Evolutionary conservation across 2,113 vertebrate species (phyloP), one percentile per base, ranked within the genome.

Genomic region (Glaucomys volans): DNA sequence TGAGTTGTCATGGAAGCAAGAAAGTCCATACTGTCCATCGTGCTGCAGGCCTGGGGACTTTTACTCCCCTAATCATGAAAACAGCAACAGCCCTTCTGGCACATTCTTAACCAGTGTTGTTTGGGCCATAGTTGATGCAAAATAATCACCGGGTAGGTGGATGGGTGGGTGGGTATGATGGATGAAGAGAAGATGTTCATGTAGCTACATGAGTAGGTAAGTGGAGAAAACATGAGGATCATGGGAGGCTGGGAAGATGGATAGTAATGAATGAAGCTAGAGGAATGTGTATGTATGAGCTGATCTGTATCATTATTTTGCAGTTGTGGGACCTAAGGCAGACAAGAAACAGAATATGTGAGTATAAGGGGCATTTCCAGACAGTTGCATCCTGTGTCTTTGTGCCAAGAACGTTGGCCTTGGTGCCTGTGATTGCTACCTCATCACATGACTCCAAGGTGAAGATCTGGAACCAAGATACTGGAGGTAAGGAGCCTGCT

Each of bases 281-380:
- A 75, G 54, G 79, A 69, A 26, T 28, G 14, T 8, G 47, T 75
- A 11, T 37, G 62, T 62, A 5, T 35, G 59, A 93, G 47, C 81
- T 83, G 66, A 12, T 71, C 67, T 30, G 0, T 94, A 67, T 93
- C 75, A 0, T 97, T 97, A 47, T 74, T 97, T 91, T 95, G 96
- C 97, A 99, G 99, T 98, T 99, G 75, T 99, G 99, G 99, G 99
- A 99, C 98, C 98, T 99, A n/a, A 98, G 99, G 84, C 99, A 99
- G 98, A 99, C 99, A 0, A 99, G 99, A 92, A 97, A 95, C 98
- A 98, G 92, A 75, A 98, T 99, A 28, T 97, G 99, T 35, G 99
- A 99, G 85, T 99, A 99, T 97, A 98, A 96, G 85, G 99, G 99
- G 8, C 99, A 99, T 66, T 97, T 99, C 86, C 99, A 99, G 97